phyloP scores from a whole-genome alignment of 1,140 invertebrate genomes.

The Aphelinus certus region DNA sequence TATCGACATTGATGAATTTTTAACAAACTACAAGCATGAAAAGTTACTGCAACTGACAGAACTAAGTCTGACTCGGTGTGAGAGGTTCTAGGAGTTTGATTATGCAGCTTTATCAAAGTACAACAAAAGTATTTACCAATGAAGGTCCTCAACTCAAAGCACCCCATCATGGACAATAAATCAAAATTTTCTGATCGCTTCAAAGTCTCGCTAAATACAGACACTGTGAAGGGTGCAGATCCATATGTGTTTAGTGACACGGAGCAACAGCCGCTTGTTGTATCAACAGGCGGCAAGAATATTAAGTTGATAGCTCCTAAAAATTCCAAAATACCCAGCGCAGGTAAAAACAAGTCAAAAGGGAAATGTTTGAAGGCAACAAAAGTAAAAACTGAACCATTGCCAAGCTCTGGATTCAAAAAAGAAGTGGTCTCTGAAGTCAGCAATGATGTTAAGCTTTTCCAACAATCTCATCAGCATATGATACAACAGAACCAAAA shows the following conservation, averaged over 20 bases:
- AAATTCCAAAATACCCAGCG: constrained; percentile 47
- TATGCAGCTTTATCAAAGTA: constrained; percentile 54
- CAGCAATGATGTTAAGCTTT: constrained; percentile 28
- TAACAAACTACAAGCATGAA: constrained; percentile 11
- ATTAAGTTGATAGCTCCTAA: constrained; percentile 48
- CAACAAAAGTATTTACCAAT: constrained; percentile 48
- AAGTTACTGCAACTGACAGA: constrained; percentile 44
- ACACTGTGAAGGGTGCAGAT: constrained; percentile 62
- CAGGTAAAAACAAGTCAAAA: constrained; percentile 45
- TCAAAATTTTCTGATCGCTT: constrained; percentile 66
- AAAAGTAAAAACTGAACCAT: constrained; percentile 48
- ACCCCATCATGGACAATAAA: constrained; percentile 65
- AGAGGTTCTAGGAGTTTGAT: constrained; percentile 47
- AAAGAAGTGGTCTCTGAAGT: constrained; percentile 35
- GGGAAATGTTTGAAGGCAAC: constrained; percentile 56
- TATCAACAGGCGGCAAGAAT: constrained; percentile 50
- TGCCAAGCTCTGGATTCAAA: constrained; percentile 28
- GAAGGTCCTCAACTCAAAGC: constrained; percentile 55
- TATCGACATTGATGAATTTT: constrained; percentile 32
- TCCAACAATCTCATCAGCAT: constrained; percentile 31
- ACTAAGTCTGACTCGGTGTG: constrained; percentile 47
- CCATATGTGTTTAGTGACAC: constrained; percentile 72
- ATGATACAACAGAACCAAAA: constrained; percentile 45
- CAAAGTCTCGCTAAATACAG: constrained; percentile 64
- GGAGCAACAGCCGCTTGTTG: constrained; percentile 52